Evolutionary conservation across 2,888 invertebrate species (phyloP).

Genomic region (Biston stratarius): DNA sequence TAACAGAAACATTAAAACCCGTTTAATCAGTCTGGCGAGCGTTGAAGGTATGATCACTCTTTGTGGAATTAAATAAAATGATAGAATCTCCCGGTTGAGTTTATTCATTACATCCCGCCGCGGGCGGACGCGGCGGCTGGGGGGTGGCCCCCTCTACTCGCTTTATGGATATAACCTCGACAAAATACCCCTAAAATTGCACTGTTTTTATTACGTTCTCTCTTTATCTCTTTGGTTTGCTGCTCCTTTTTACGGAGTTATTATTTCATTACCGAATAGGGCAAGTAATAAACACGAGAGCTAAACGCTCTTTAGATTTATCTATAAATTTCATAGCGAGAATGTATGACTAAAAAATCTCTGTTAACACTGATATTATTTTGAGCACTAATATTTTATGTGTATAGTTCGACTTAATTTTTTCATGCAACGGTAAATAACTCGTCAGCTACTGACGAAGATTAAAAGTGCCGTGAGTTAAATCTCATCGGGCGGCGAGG

Average conservation of each 20-base stretch:
- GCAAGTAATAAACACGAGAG: constrained; percentile 47
- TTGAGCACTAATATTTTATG: too few species aligned
- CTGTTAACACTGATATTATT: neutral
- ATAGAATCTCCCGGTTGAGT: constrained; percentile 80
- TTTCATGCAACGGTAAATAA: neutral
- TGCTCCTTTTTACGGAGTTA: constrained; percentile 80
- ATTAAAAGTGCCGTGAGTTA: constrained; percentile 15
- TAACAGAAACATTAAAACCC: constrained; percentile 44
- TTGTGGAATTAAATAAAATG: constrained; percentile 82
- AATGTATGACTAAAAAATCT: neutral
- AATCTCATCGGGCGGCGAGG: constrained; percentile 36
- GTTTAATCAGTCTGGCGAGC: constrained; percentile 63
- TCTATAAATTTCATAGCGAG: constrained; percentile 7
- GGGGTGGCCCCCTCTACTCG: constrained; percentile 65
- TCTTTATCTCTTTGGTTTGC: constrained; percentile 85
- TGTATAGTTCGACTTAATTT: neutral
- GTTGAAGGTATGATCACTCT: constrained; percentile 75
- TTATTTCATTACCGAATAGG: constrained; percentile 80
- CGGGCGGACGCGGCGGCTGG: constrained; percentile 54
- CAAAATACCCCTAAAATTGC: constrained; percentile 87
- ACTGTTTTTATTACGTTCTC: constrained; percentile 85
- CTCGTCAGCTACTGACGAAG: neutral
- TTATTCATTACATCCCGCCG: constrained; percentile 84
- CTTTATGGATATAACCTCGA: constrained; percentile 86
- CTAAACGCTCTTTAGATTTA: constrained; percentile 27